A percentile compares a stretch with the other conserved stretches of the same genome.
These are phyloP conservation scores for Melipona quadrifasciata DNA, from an alignment of 1,140 invertebrate species.

Conservation along the genomic window DNA sequence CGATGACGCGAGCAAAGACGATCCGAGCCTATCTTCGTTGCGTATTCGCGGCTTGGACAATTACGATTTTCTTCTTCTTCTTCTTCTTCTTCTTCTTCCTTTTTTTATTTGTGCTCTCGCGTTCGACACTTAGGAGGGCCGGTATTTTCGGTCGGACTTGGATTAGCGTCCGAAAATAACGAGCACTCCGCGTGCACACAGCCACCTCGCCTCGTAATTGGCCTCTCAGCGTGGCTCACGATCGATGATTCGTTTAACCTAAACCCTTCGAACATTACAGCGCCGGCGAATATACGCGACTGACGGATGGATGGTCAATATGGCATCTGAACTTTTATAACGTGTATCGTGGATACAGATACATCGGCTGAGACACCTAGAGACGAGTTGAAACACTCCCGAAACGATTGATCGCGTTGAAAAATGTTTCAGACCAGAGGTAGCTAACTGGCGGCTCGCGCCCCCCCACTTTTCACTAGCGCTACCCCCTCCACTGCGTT, in stretches of 20 bases:
- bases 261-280: background rate
- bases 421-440: too few species aligned
- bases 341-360: too few species aligned
- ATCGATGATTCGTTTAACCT: background rate
- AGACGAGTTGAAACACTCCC: too few species aligned
- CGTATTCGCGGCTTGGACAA: background rate
- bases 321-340: too few species aligned
- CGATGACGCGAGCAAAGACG: constrained; percentile 35
- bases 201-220: background rate
- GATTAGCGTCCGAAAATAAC: constrained; percentile 33
- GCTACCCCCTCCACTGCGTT: too few species aligned
- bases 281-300: too few species aligned
- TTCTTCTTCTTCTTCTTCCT: too few species aligned
- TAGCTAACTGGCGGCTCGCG: too few species aligned
- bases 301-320: too few species aligned
- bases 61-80: constrained; percentile 15
- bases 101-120: background rate
- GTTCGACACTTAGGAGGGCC: background rate
- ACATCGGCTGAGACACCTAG: too few species aligned
- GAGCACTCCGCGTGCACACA: background rate
- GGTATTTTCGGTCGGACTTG: constrained; percentile 36
- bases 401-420: too few species aligned
- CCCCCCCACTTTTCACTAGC: too few species aligned
- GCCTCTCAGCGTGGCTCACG: background rate
- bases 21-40: constrained; percentile 23